Evolutionary conservation across 1,140 invertebrate species (phyloP).

Genomic region (Neelides sp.): DNA sequence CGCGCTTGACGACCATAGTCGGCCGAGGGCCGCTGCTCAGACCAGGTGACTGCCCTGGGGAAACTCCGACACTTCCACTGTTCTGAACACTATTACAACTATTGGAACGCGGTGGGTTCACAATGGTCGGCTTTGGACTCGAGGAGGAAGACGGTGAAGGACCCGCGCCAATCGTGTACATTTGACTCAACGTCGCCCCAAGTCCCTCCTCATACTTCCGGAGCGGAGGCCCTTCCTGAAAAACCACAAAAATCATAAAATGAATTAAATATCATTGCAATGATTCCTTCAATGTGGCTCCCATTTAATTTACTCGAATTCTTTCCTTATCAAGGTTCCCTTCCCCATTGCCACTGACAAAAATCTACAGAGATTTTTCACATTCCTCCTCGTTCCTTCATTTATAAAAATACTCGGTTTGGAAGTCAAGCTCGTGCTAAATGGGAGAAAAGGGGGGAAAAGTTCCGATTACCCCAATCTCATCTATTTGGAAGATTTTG

Average conservation of each 20-base stretch:
- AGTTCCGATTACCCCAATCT: too few species aligned
- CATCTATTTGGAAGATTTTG: too few species aligned
- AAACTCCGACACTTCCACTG: conserved; percentile 8
- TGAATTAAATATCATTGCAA: conserved; percentile 1
- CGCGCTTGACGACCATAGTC: conserved; percentile 35
- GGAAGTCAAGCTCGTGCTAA: too few species aligned
- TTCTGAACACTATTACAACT: conserved; percentile 1
- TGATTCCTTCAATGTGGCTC: too few species aligned
- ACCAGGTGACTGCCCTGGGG: background rate
- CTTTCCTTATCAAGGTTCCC: too few species aligned
- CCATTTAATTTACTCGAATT: too few species aligned
- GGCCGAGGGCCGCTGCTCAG: background rate
- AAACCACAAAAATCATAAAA: conserved; percentile 4
- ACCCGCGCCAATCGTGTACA: conserved; percentile 18
- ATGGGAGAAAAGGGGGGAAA: too few species aligned
- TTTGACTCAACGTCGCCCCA: conserved; percentile 29
- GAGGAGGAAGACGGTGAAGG: conserved; percentile 17
- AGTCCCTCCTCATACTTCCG: conserved; percentile 30
- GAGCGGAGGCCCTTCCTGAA: conserved; percentile 12
- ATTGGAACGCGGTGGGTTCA: conserved; percentile 1
- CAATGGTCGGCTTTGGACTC: conserved; percentile 3
- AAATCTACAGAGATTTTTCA: too few species aligned
- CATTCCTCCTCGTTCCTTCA: too few species aligned
- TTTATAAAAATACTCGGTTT: too few species aligned
- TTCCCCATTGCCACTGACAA: too few species aligned